Evolutionary conservation across 2,888 invertebrate species (phyloP).

Genomic region (Gnatocerus cornutus): DNA sequence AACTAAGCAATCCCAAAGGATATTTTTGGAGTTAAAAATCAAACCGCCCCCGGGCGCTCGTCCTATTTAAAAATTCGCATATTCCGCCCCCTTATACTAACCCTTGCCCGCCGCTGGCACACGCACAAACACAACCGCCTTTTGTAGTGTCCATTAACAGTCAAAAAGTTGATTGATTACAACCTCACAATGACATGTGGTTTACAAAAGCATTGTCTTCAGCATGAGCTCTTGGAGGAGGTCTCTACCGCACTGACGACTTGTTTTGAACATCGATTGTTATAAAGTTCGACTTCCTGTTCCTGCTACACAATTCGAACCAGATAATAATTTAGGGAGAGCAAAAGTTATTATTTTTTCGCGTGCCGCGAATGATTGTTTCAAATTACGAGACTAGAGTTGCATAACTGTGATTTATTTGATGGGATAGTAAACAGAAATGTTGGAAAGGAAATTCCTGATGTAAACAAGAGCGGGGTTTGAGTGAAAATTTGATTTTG

Average conservation of each 20-base stretch:
- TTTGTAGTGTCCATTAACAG: conserved; percentile 56
- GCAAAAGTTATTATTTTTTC: conserved; percentile 37
- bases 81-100: conserved; percentile 55
- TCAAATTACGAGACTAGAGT: conserved; percentile 24
- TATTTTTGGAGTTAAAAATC: not conserved
- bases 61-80: conserved; percentile 13
- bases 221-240: conserved; percentile 56
- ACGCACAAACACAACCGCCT: conserved; percentile 53
- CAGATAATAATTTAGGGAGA: conserved; percentile 13
- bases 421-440: no score
- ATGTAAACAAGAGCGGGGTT: no score
- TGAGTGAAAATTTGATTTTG: no score
- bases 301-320: conserved; percentile 30
- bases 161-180: conserved; percentile 64
- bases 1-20: no score
- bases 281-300: conserved; percentile 37
- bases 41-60: not conserved
- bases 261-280: conserved; percentile 34
- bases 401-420: not conserved
- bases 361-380: conserved; percentile 27
- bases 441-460: no score
- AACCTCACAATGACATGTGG: conserved; percentile 58
- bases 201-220: conserved; percentile 56
- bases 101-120: conserved; percentile 50
- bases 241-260: conserved; percentile 56